These are phyloP conservation scores for Micromesistius poutassou DNA, from an alignment of 2,797 vertebrate species.

Conservation along the genomic window DNA sequence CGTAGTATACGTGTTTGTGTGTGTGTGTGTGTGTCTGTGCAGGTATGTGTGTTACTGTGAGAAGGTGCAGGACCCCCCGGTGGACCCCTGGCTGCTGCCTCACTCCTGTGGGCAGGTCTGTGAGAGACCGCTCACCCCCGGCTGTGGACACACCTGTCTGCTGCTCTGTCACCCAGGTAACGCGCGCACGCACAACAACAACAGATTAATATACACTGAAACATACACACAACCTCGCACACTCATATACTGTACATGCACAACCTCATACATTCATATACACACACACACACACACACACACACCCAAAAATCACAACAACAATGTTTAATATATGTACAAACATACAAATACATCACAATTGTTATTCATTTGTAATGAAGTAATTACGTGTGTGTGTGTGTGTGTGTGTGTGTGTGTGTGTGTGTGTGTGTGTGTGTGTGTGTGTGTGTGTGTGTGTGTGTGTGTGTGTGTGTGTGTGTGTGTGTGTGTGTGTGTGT, in stretches of 20 bases:
- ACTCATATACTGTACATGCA: conserved; percentile 10
- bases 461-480: conserved; percentile 2
- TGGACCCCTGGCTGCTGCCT: conserved; percentile 93
- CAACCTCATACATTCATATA: not conserved
- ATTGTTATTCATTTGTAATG: not conserved
- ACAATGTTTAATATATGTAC: not conserved
- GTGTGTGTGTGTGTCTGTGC: conserved; percentile 31
- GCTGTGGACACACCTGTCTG: conserved; percentile 91
- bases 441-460: not conserved
- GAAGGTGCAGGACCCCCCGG: conserved; percentile 85
- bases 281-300: not conserved
- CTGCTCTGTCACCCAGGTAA: conserved; percentile 96
- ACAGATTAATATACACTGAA: conserved; percentile 6
- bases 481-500: conserved; percentile 6
- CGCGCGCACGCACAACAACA: not conserved
- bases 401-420: too few relatives aligned
- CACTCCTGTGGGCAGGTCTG: conserved; percentile 94
- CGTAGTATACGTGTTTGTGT: not conserved
- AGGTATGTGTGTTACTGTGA: conserved; percentile 92
- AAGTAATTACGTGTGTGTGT: too few relatives aligned
- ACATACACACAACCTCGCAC: not conserved
- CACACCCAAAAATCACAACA: not conserved
- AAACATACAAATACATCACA: too few relatives aligned
- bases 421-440: too few relatives aligned
- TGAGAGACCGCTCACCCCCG: conserved; percentile 83